Percentiles rank a stretch among this genome's conserved stretches.
phyloP scores from a whole-genome alignment of 1,140 invertebrate genomes.

The Cyrtorhinus lividipennis region DNA sequence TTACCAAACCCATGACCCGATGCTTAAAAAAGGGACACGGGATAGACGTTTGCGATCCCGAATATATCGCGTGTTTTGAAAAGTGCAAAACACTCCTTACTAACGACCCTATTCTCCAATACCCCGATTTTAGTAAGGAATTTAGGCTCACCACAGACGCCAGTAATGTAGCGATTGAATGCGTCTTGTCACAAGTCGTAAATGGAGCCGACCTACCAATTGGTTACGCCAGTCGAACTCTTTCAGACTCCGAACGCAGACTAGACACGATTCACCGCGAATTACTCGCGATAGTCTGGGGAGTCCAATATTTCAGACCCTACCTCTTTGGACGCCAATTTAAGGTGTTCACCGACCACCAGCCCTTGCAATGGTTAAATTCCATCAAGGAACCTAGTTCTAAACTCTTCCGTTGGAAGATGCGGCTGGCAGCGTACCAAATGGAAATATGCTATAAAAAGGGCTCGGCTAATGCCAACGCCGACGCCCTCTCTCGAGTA shows the following conservation, averaged over 20 bases:
- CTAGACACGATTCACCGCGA: constrained; percentile 32
- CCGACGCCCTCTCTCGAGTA: no score
- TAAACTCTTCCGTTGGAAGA: constrained; percentile 18
- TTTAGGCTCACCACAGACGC: constrained; percentile 28
- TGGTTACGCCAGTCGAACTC: constrained; percentile 25
- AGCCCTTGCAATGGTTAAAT: constrained; percentile 34
- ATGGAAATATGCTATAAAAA: no score
- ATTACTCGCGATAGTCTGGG: constrained; percentile 36
- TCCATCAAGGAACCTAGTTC: constrained; percentile 27
- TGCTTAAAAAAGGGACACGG: neutral
- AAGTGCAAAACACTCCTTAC: constrained; percentile 29
- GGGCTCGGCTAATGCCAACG: no score
- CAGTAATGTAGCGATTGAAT: constrained; percentile 23
- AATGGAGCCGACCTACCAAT: constrained; percentile 25
- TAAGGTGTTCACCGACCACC: constrained; percentile 36
- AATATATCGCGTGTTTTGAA: constrained; percentile 24
- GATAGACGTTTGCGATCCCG: constrained; percentile 4
- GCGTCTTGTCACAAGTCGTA: constrained; percentile 27
- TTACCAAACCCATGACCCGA: neutral
- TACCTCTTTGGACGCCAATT: constrained; percentile 35
- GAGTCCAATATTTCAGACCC: constrained; percentile 31
- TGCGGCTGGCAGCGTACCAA: no score
- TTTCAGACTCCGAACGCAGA: constrained; percentile 26
- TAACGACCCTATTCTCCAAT: constrained; percentile 28
- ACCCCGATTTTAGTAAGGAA: constrained; percentile 28